Percentiles rank a stretch among this genome's conserved stretches.
phyloP scores from a whole-genome alignment of 2,888 invertebrate genomes.

The Acanthosepion pharaonis region DNA sequence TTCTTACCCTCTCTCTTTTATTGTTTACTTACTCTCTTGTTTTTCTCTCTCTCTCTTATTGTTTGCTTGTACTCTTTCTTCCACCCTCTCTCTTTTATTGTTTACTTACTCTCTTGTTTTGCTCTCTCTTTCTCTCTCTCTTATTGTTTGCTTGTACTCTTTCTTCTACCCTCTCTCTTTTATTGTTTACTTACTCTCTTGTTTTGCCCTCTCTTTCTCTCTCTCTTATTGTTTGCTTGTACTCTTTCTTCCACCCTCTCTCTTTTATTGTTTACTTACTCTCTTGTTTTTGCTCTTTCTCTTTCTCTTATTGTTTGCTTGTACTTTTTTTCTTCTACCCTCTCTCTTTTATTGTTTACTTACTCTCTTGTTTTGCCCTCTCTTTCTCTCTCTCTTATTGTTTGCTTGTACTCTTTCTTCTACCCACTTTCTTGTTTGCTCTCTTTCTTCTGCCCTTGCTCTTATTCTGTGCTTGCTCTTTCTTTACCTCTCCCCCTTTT shows the following conservation, averaged over 20 bases:
- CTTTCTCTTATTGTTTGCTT: not conserved
- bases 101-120: accelerated
- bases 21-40: not conserved
- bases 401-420: not conserved
- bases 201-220: accelerated
- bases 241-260: not conserved
- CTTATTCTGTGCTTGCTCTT: not conserved
- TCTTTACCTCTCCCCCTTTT: not conserved
- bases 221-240: not conserved
- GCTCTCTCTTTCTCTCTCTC: not conserved
- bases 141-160: not conserved
- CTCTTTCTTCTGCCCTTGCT: not conserved
- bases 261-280: accelerated
- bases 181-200: not conserved
- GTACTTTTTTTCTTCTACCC: accelerated
- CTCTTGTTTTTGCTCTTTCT: too few species aligned
- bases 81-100: not conserved
- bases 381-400: not conserved
- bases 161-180: too few species aligned
- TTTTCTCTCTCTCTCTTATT: not conserved
- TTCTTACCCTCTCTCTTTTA: too few species aligned
- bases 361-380: not conserved
- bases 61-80: not conserved
- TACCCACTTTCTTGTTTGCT: not conserved
- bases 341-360: not conserved